Evolutionary conservation across 1,140 invertebrate genomes (phyloP).

Genomic region (Cotesia glomerata): DNA sequence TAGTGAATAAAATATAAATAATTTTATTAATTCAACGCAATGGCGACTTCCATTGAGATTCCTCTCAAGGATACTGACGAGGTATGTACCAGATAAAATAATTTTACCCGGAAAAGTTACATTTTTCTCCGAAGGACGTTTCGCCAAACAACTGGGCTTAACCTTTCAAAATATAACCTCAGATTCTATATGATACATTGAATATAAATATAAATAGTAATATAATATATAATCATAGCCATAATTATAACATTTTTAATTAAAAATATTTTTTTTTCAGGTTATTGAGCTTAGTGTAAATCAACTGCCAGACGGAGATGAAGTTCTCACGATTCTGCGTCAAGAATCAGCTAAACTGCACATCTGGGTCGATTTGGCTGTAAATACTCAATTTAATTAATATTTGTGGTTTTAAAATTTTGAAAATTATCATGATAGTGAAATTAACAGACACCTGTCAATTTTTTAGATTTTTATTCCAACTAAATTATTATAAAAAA

Average conservation of each 20-base stretch:
- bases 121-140: neutral
- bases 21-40: constrained; percentile 41
- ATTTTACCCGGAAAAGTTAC: neutral
- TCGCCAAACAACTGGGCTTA: neutral
- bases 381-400: constrained; percentile 66
- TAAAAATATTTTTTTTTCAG: constrained; percentile 58
- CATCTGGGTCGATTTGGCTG: constrained; percentile 95
- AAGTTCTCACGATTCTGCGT: constrained; percentile 91
- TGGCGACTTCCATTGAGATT: constrained; percentile 84
- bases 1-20: too few relatives aligned
- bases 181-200: neutral
- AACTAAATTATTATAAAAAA: too few relatives aligned
- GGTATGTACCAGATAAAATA: constrained; percentile 65
- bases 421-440: too few relatives aligned
- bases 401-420: neutral
- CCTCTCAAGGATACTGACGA: constrained; percentile 91
- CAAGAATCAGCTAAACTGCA: constrained; percentile 92
- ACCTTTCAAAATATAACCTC: constrained; percentile 1
- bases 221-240: too few relatives aligned
- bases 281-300: constrained; percentile 94
- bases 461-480: too few relatives aligned
- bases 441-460: too few relatives aligned
- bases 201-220: neutral
- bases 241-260: neutral
- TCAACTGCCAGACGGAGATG: constrained; percentile 92